Evolutionary conservation across 1,140 invertebrate species (phyloP), one percentile per base, ranked within the genome.

Genomic region (Scaptomyza montana): DNA sequence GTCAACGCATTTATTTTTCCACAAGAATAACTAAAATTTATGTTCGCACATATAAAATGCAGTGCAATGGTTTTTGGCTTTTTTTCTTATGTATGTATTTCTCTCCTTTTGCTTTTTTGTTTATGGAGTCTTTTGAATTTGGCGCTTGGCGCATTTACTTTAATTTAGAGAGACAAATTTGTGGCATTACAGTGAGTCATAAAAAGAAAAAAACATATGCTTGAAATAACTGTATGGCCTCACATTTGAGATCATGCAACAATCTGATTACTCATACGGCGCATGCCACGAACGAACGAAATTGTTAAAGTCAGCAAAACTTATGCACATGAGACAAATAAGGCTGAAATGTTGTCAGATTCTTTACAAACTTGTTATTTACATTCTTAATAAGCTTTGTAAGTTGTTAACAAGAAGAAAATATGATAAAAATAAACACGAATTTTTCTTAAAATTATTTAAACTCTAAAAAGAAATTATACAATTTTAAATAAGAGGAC

Each of bases 181-280:
- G 67, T 66, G 64, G 69, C 63, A 43, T 63, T 61, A 49, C 70
- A 68, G 43, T 56, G 64, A 7, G 51, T 30, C 67, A 63, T 74
- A 80, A 77, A 80, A 71, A 65, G 70, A 19, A 65, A n/a, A 50
- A 8, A 50, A 56, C 47, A 54, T 39, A 53, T 62, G 59, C n/a
- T 7, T 41, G 46, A n/a, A 12, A 12, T 61, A 59, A 16, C n/a
- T 53, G 9, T 7, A 16, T 33, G 43, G 36, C 50, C 80, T 63
- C 62, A 51, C 56, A 76, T 72, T 80, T 57, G 51, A 70, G 82
- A 66, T 62, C 78, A 66, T 55, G 82, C 74, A 86, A 87, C 82
- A 87, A 82, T 82, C 76, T 87, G 78, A 86, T 86, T 86, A 86
- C 82, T 66, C 76, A 82, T 82, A 86, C 82, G 79, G 78, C 60